Base-by-base conservation (phyloP, 1,140 invertebrate species). In the Lethocerus indicus region DNA sequence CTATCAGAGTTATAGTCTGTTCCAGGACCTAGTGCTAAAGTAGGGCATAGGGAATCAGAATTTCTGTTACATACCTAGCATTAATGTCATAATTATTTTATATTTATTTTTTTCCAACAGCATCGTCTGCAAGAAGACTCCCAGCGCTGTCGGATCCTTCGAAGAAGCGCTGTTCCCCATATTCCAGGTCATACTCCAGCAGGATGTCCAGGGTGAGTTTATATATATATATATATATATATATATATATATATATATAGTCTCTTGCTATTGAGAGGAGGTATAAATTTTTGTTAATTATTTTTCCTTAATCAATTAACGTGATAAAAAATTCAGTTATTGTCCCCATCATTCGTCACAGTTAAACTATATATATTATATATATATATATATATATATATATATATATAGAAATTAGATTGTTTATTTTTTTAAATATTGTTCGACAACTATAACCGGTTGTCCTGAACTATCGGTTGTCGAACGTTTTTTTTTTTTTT, bases 101-200 rank as follows among this genome's bases (percentile, higher is more conserved):
- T 24, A 21, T n/a, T 24, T 18, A n/a, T 52, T 59, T 57, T 56
- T 54, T 58, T 59, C 61, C 66, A 63, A 28, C 58, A 80, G 82
- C 58, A 82, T 93, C 60, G 83, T 89, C 18, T 94, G 91, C 58
- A 83, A 81, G 65, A 71, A 73, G 6, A 85, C 87, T 61, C 74
- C 79, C 0, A 66, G 67, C 36, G 83, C 86, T 27, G 84, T 96
- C 3, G 66, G 72, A n/a, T 81, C 80, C 0, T 97, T 97, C 69
- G 92, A 98, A 69, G 78, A 81, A 60, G 80, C 79, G 0, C 65
- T 97, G 1, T 96, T 96, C 59, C 88, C 88, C 7, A 85, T 90
- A 47, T 95, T 97, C 64, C 85, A 95, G 69, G 76, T 77, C 47
- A 92, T 98, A 59, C 68, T 98, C 0, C 81, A 88, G 57, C 83